These are phyloP conservation scores for Amblyteles armatorius DNA, from an alignment of 2,888 invertebrate genomes.

Conservation along the genomic window DNA sequence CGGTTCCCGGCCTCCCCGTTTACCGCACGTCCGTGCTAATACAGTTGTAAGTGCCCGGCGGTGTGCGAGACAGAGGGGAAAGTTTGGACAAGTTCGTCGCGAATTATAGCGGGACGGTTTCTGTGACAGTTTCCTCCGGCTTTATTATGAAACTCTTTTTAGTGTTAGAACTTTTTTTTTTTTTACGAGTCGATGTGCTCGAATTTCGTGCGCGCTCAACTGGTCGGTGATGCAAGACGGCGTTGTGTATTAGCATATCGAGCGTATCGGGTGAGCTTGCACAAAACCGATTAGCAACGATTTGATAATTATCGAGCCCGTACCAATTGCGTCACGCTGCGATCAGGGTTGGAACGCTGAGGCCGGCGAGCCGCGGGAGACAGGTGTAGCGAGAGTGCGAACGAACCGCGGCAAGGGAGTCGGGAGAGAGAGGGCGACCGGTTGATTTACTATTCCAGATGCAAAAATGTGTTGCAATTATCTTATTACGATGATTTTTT, in stretches of 20 bases:
- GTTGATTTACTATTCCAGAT: constrained; percentile 10
- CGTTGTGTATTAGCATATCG: not conserved
- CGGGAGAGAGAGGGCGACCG: constrained; percentile 5
- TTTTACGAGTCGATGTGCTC: too few species aligned
- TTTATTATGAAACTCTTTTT: not conserved
- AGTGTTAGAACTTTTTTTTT: not conserved
- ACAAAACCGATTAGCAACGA: constrained; percentile 28
- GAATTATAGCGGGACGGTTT: constrained; percentile 34
- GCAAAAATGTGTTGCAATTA: too few species aligned
- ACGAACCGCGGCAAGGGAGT: not conserved
- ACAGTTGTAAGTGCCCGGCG: not conserved
- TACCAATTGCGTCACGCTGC: constrained; percentile 23
- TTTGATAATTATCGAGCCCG: constrained; percentile 27
- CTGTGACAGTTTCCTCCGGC: not conserved
- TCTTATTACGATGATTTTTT: too few species aligned
- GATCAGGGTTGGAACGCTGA: constrained; percentile 17
- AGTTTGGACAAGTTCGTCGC: constrained; percentile 39
- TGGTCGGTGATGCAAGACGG: not conserved
- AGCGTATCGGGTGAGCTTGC: not conserved
- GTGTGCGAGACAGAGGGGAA: constrained; percentile 43
- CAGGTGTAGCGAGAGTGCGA: constrained; percentile 8
- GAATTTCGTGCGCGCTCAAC: not conserved
- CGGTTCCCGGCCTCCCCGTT: not conserved
- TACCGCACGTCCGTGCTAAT: not conserved
- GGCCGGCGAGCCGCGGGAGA: not conserved